These are phyloP conservation scores for Bilobella aurantiaca DNA, from an alignment of 1,140 invertebrate species.

Conservation along the genomic window DNA sequence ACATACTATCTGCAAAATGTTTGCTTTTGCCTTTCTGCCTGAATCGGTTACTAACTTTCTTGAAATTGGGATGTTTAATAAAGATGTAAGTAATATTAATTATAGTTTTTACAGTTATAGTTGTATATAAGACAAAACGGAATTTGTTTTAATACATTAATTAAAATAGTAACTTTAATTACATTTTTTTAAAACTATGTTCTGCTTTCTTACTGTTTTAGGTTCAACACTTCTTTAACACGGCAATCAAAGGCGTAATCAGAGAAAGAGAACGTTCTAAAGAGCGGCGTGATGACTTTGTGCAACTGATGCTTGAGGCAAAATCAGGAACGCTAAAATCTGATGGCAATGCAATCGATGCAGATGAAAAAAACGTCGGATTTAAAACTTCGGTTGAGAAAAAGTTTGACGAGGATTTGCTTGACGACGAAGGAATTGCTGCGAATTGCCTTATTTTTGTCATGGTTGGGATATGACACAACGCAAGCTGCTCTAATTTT, in stretches of 20 bases:
- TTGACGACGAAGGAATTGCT: constrained; percentile 20
- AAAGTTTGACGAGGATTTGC: background rate
- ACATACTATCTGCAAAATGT: too few relatives aligned
- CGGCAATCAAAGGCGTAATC: background rate
- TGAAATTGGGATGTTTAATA: too few relatives aligned
- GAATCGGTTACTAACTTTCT: too few relatives aligned
- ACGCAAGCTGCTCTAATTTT: constrained; percentile 17
- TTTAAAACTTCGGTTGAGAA: background rate
- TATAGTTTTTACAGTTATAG: too few relatives aligned
- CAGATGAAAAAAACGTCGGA: constrained; percentile 14
- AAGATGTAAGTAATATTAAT: too few relatives aligned
- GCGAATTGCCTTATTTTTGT: constrained; percentile 29
- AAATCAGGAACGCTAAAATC: background rate
- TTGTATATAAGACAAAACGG: too few relatives aligned
- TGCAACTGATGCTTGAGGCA: constrained; percentile 37
- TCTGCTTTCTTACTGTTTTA: too few relatives aligned
- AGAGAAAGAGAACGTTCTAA: background rate
- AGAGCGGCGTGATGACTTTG: constrained; percentile 35
- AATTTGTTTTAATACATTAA: too few relatives aligned
- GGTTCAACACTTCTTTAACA: background rate
- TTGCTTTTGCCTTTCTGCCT: too few relatives aligned
- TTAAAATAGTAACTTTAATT: too few relatives aligned
- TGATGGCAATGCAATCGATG: constrained; percentile 5
- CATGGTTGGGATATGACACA: constrained; percentile 34
- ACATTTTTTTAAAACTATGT: too few relatives aligned